These are phyloP conservation scores for Sinocyclocheilus anshuiensis DNA, from an alignment of 2,113 vertebrate species.

Conservation along the genomic window DNA sequence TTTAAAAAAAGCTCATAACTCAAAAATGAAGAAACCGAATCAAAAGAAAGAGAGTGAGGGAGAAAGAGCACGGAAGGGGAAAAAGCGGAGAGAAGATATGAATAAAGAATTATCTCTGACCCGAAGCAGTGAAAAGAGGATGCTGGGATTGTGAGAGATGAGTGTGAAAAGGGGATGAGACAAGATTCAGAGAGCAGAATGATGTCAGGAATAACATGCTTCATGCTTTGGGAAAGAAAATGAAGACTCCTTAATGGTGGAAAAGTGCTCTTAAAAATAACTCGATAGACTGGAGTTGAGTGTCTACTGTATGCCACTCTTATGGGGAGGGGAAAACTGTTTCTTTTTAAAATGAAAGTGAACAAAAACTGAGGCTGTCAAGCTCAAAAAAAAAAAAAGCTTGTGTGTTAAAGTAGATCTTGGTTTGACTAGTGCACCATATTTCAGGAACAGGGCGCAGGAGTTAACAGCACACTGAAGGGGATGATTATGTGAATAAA, in stretches of 20 bases:
- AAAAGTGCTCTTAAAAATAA: conserved; percentile 50
- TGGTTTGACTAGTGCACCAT: neutral
- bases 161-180: conserved; percentile 21
- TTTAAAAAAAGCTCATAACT: conserved; percentile 21
- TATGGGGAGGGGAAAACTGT: neutral
- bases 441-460: neutral
- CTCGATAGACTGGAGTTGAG: neutral
- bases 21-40: conserved; percentile 13
- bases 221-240: conserved; percentile 3
- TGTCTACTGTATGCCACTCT: neutral
- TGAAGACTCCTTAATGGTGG: conserved; percentile 17
- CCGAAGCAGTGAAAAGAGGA: conserved; percentile 17
- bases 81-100: neutral
- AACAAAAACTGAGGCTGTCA: neutral
- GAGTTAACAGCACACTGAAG: neutral
- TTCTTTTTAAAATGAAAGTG: neutral
- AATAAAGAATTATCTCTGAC: conserved; percentile 37
- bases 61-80: neutral
- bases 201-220: conserved; percentile 17
- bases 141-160: conserved; percentile 29
- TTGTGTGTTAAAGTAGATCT: neutral
- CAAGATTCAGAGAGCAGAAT: conserved; percentile 31
- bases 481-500: neutral
- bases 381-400: neutral
- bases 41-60: neutral